These are phyloP conservation scores for Prietella phreatophila DNA, from an alignment of 2,113 vertebrate genomes.

Conservation along the genomic window DNA sequence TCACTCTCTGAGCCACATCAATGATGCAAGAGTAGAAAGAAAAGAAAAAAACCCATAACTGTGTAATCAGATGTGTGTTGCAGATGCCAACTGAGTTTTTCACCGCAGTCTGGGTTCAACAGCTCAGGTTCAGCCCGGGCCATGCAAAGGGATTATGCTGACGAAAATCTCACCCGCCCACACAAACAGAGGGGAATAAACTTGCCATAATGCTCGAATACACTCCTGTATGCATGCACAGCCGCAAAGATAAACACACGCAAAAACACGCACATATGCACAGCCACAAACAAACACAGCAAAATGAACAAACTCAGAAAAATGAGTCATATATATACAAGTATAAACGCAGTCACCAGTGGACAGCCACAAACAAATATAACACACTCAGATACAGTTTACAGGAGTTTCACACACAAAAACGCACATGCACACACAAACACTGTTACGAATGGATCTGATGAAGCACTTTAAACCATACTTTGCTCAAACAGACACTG, in stretches of 20 bases:
- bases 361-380: slow-evolving; percentile 18
- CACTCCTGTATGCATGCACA: not conserved
- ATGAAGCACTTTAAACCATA: slow-evolving; percentile 17
- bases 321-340: slow-evolving; percentile 33
- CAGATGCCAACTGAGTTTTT: slow-evolving; percentile 15
- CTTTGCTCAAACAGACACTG: not conserved
- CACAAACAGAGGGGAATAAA: slow-evolving; percentile 15
- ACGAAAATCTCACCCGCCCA: slow-evolving; percentile 7
- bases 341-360: not conserved
- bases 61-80: slow-evolving; percentile 31
- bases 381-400: slow-evolving; percentile 25
- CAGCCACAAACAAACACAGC: not conserved
- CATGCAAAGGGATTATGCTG: not conserved
- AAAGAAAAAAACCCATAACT: slow-evolving; percentile 5
- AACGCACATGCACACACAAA: not conserved
- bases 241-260: slow-evolving; percentile 10
- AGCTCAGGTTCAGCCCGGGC: slow-evolving; percentile 3
- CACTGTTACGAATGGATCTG: not conserved
- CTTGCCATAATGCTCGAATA: not conserved
- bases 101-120: slow-evolving; percentile 6
- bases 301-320: slow-evolving; percentile 4
- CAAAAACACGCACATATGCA: slow-evolving; percentile 1
- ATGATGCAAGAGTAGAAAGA: slow-evolving; percentile 34
- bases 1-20: slow-evolving; percentile 1
- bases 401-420: not conserved